A percentile compares a stretch with the other conserved stretches of the same genome.
Evolutionary conservation across 2,113 vertebrate species (phyloP).

Genomic region (Alethe castanea): DNA sequence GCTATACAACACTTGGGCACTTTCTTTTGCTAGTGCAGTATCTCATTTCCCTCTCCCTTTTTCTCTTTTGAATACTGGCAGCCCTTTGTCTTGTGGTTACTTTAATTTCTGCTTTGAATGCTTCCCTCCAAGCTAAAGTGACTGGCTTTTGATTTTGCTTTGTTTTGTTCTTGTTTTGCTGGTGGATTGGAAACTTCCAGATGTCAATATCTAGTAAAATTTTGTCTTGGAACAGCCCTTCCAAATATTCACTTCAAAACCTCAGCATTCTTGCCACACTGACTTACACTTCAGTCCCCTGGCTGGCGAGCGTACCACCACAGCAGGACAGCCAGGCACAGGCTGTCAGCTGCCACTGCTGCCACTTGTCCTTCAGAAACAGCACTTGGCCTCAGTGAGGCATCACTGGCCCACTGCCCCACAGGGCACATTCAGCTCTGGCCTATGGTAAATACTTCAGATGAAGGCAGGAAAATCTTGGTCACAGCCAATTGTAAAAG

Average conservation of each 20-base stretch:
- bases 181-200: slow-evolving; percentile 51
- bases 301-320: not conserved
- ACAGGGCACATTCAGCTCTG: not conserved
- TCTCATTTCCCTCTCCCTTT: slow-evolving; percentile 14
- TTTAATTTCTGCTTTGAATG: slow-evolving; percentile 54
- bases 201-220: slow-evolving; percentile 42
- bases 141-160: slow-evolving; percentile 29
- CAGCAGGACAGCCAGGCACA: not conserved
- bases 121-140: slow-evolving; percentile 48
- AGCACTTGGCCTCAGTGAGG: not conserved
- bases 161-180: slow-evolving; percentile 43
- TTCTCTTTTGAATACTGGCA: slow-evolving; percentile 20
- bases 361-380: not conserved
- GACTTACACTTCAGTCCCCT: not conserved
- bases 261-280: not conserved
- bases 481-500: not conserved
- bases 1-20: not conserved
- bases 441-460: not conserved
- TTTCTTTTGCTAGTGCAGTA: slow-evolving; percentile 4
- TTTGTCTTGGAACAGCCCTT: slow-evolving; percentile 3
- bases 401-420: not conserved
- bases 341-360: not conserved
- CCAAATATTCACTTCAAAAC: not conserved
- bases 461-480: not conserved
- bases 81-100: slow-evolving; percentile 15